Conservation (phyloP, 2,113 vertebrate genomes). For the Cygnus atratus region DNA sequence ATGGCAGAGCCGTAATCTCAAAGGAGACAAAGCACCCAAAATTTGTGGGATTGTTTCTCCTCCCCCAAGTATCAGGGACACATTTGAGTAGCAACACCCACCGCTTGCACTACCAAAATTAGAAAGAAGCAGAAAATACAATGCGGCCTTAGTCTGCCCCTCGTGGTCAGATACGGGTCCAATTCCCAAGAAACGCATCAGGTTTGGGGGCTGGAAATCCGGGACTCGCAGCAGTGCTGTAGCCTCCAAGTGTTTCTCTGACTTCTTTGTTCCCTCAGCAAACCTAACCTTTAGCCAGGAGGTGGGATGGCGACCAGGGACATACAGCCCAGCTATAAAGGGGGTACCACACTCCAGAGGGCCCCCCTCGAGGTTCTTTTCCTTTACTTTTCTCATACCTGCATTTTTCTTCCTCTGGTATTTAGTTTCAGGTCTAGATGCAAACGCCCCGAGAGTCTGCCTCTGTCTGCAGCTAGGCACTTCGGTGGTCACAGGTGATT, state of each 20-base stretch:
- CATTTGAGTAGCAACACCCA: not conserved
- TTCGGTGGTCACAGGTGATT: not conserved
- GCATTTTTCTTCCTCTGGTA: not conserved
- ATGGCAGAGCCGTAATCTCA: not conserved
- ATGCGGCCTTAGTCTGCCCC: not conserved
- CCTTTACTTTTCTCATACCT: not conserved
- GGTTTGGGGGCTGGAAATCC: not conserved
- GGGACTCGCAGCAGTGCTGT: not conserved
- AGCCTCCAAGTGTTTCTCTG: not conserved
- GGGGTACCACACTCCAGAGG: not conserved
- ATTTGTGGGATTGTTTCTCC: not conserved
- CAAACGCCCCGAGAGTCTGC: not conserved
- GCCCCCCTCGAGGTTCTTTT: not conserved
- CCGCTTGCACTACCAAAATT: not conserved
- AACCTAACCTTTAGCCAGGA: not conserved
- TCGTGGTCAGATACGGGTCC: accelerated
- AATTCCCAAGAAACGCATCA: not conserved
- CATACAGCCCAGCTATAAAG: not conserved
- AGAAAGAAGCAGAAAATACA: not conserved
- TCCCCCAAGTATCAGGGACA: not conserved
- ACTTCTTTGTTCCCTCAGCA: not conserved
- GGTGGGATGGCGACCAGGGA: not conserved
- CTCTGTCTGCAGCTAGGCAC: not conserved
- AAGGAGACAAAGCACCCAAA: not conserved
- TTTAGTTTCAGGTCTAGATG: not conserved